phyloP scores from a whole-genome alignment of 2,888 invertebrate genomes.

The Limulus polyphemus region DNA sequence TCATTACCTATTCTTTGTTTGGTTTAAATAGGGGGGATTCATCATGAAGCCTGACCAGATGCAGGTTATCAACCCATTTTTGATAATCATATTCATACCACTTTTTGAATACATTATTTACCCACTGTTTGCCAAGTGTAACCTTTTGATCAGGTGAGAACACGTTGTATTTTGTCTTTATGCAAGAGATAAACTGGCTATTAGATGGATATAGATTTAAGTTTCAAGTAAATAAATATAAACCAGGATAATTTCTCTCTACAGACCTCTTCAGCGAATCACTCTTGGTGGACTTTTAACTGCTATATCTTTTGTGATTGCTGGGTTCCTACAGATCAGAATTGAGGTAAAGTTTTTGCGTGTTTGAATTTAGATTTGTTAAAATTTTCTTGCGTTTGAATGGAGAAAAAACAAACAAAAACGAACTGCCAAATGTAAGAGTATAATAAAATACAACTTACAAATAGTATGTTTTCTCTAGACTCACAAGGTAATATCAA shows the following conservation, averaged over 20 bases:
- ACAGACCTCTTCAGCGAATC: slow-evolving; percentile 71
- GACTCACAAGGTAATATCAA: too few relatives aligned
- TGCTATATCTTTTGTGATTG: slow-evolving; percentile 66
- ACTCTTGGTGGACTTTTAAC: slow-evolving; percentile 75
- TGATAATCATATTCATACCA: slow-evolving; percentile 70
- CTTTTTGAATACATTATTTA: slow-evolving; percentile 51
- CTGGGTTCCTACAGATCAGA: slow-evolving; percentile 66
- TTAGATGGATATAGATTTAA: too few relatives aligned
- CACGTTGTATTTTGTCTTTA: too few relatives aligned
- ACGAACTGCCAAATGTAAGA: too few relatives aligned
- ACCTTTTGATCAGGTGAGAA: slow-evolving; percentile 36
- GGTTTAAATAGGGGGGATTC: not conserved
- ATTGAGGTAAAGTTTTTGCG: slow-evolving; percentile 46
- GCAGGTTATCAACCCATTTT: slow-evolving; percentile 53
- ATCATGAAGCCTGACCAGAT: slow-evolving; percentile 76
- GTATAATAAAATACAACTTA: too few relatives aligned
- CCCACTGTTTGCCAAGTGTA: slow-evolving; percentile 58
- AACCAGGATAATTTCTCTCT: not conserved
- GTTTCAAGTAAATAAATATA: too few relatives aligned
- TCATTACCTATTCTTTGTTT: too few relatives aligned
- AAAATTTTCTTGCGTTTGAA: too few relatives aligned
- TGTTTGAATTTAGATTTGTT: too few relatives aligned
- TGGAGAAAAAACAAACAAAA: too few relatives aligned
- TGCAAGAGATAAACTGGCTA: too few relatives aligned
- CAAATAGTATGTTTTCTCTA: too few relatives aligned